Percentiles rank a stretch among this genome's conserved stretches.
Evolutionary conservation across 2,888 invertebrate genomes (phyloP).

Genomic region (Penaeus monodon): DNA sequence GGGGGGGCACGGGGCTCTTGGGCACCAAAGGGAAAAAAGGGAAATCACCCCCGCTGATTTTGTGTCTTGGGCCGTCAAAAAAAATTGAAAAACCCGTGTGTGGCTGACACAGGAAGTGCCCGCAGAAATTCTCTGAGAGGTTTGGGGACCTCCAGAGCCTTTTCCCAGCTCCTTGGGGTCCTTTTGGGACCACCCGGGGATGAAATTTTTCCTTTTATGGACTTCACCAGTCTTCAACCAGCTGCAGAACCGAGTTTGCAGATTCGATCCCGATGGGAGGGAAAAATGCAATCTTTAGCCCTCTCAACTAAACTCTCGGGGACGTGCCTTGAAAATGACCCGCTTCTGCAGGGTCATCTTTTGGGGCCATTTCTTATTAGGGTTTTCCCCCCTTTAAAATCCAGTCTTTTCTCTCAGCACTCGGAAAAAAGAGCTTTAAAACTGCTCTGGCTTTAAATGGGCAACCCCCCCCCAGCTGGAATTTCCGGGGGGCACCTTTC

Average conservation of each 20-base stretch:
- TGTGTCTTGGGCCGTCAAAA: no score
- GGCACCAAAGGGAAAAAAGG: no score
- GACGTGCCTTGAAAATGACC: constrained; percentile 23
- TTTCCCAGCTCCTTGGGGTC: constrained; percentile 1
- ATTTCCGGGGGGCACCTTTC: no score
- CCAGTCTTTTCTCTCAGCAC: neutral
- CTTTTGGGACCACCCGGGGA: constrained; percentile 12
- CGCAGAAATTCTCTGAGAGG: neutral
- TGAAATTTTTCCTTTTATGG: constrained; percentile 39
- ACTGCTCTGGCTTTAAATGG: no score
- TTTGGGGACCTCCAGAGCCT: neutral
- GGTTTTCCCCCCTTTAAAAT: no score
- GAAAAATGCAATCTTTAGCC: constrained; percentile 36
- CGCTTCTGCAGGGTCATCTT: neutral
- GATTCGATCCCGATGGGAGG: constrained; percentile 34
- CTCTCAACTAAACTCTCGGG: constrained; percentile 45
- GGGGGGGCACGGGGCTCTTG: no score
- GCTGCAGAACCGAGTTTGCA: constrained; percentile 37
- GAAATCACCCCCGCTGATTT: no score
- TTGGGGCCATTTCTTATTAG: neutral
- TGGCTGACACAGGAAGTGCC: no score
- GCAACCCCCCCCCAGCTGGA: no score
- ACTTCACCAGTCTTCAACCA: constrained; percentile 45
- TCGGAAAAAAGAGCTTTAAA: no score
- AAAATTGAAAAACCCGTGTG: no score